Percentiles rank a stretch among this genome's conserved stretches.
Evolutionary conservation across 2,113 vertebrate genomes (phyloP).

Genomic region (Callospermophilus lateralis): DNA sequence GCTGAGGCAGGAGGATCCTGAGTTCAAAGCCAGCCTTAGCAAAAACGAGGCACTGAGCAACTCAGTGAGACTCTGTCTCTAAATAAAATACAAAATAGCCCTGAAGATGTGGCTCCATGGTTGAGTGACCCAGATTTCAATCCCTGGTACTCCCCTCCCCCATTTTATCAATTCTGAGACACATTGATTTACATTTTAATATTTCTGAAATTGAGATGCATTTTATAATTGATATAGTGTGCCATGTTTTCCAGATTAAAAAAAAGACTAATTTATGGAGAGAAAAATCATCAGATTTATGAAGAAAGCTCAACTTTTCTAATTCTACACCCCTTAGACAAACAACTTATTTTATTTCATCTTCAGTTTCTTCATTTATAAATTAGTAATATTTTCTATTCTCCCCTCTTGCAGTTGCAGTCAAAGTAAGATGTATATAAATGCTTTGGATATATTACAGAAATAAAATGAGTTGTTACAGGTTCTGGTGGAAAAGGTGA

Average conservation of each 20-base stretch:
- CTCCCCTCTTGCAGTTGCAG: not conserved
- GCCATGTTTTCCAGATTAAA: not conserved
- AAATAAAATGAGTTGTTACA: not conserved
- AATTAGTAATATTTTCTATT: slow-evolving; percentile 20
- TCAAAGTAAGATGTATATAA: not conserved
- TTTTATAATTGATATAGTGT: not conserved
- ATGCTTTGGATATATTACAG: not conserved
- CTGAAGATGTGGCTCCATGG: too few species aligned
- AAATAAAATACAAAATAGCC: too few species aligned
- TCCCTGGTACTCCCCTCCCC: too few species aligned
- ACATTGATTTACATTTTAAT: not conserved
- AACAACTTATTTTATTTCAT: not conserved
- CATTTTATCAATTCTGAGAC: not conserved
- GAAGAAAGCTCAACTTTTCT: not conserved
- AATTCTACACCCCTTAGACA: not conserved
- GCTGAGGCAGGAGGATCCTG: too few species aligned
- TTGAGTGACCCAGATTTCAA: too few species aligned
- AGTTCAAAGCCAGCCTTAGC: too few species aligned
- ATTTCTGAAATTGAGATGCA: slow-evolving; percentile 1
- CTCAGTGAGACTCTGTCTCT: too few species aligned
- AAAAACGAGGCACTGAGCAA: too few species aligned
- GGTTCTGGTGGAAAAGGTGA: not conserved
- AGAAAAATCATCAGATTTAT: not conserved
- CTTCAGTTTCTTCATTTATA: slow-evolving; percentile 19
- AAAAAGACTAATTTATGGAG: not conserved